A percentile compares a stretch with the other conserved stretches of the same genome.
Conservation (phyloP, 2,888 invertebrate species). For the Vandiemenella viatica region DNA sequence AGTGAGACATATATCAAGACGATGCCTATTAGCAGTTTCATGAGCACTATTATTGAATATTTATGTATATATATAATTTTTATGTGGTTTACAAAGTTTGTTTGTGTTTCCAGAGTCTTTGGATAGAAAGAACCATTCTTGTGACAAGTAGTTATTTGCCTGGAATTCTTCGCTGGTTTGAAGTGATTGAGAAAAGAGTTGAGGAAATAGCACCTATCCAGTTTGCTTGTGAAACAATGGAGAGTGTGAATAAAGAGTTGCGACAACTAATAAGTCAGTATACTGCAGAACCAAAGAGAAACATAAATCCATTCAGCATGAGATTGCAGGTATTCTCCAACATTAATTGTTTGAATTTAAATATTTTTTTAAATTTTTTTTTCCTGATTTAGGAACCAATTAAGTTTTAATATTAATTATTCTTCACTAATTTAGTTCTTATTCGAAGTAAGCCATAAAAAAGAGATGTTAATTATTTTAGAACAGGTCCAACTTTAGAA, state of each 20-base stretch:
- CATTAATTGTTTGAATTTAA: neutral
- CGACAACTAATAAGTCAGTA: conserved; percentile 66
- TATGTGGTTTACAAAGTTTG: too few relatives aligned
- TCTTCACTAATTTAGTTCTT: neutral
- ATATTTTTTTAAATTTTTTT: neutral
- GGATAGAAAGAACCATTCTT: conserved; percentile 84
- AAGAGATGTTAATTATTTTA: too few relatives aligned
- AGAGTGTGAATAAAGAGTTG: conserved; percentile 73
- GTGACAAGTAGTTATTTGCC: conserved; percentile 72
- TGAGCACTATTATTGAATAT: neutral
- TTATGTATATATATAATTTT: too few relatives aligned
- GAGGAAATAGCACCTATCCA: conserved; percentile 70
- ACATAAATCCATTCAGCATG: conserved; percentile 87
- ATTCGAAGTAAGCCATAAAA: neutral
- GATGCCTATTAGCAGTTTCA: too few relatives aligned
- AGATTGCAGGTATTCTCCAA: conserved; percentile 43
- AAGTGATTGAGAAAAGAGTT: conserved; percentile 58
- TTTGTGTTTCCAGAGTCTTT: conserved; percentile 50
- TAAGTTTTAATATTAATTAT: neutral
- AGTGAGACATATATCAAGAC: too few relatives aligned
- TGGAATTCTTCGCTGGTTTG: conserved; percentile 87
- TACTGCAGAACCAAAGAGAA: conserved; percentile 62
- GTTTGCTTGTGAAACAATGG: conserved; percentile 89
- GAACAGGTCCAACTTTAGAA: too few relatives aligned
- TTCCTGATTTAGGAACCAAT: neutral